Base-by-base conservation (phyloP, 1,140 invertebrate species). In the Diabrotica undecimpunctata region DNA sequence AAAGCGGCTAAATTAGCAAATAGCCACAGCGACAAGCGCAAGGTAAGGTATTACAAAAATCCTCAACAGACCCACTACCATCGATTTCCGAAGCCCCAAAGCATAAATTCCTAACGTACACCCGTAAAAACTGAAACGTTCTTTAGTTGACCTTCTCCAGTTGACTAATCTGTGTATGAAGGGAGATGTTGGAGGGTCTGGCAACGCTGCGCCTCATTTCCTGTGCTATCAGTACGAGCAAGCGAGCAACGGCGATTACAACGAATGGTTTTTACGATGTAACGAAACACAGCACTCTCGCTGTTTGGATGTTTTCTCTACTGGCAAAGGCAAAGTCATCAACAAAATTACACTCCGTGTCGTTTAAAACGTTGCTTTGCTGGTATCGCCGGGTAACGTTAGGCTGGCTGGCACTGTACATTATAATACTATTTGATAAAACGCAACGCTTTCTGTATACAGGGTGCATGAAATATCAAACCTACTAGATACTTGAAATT, bases 281-380 rank as follows among this genome's bases (percentile, higher is more conserved):
- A 46, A 46, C 41, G 41, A 46, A 57, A 36, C 58, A 65, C 37
- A 54, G 66, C n/a, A 46, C 59, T 53, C 54, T 54, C 55, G 52
- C 52, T 37, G 39, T 14, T 59, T 51, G 37, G 56, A 53, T 62
- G 54, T 59, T 66, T 55, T 62, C 38, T 56, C 52, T 57, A 39
- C 53, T 54, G 54, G 36, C 50, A 58, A 36, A 36, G 52, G 57
- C 59, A 52, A 61, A 61, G 67, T 68, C 65, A 68, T 68, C 67
- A 68, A 68, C 67, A 62, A 68, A 68, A 68, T 68, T 68, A 68
- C 50, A 68, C 67, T 68, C 67, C 63, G 67, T 68, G 57, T 68
- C 67, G 67, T 46, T 59, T 46, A 10, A n/a, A 46, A 46, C 41
- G 41, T 46, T 46, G 8, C n/a, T n/a, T 46, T 25, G 25, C 25